Evolutionary conservation across 2,113 vertebrate genomes (phyloP), one percentile per base, ranked within the genome.

Genomic region (Microtus richardsoni): DNA sequence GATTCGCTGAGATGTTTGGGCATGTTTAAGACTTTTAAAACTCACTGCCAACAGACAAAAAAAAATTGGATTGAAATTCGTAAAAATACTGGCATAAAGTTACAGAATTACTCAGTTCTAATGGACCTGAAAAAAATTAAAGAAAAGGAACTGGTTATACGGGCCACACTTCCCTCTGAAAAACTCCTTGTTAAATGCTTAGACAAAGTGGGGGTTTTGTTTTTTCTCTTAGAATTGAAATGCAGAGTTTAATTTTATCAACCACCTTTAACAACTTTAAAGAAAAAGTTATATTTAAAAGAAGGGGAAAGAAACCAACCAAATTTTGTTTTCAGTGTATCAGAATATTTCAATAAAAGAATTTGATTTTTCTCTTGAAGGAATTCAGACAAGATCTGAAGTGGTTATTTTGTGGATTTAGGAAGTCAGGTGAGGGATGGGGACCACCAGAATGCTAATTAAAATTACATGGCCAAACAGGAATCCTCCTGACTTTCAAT

Each of bases 1-100:
- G 98, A 98, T 95, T 91, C 0, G 0, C 93, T 92, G 94, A 97
- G 97, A 96, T 98, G 98, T 97, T 97, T 98, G 91, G 96, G 96
- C 96, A 96, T 96, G 97, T 88, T 82, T 97, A 97, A 97, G 96
- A 97, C 96, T 97, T 97, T 96, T 95, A 96, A 98, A 98, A 97
- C 86, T 97, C 92, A 94, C 89, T 92, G 92, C 92, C 10, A 21
- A 74, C 73, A 79, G 58, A 88, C 49, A n/a, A 75, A 88, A 97
- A 97, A 96, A 96, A 94, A 94, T 88, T 70, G 92, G 97, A 95
- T 97, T 95, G 97, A 90, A 95, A 97, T 0, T 0, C 92, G 95
- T 79, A 74, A 95, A 97, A 97, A 87, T 84, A 95, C 54, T 78
- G 98, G 97, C 94, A 95, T 95, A 98, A 98, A 98, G n/a, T 94